Conservation (phyloP, 2,797 vertebrate species). For the Moxostoma hubbsi region DNA sequence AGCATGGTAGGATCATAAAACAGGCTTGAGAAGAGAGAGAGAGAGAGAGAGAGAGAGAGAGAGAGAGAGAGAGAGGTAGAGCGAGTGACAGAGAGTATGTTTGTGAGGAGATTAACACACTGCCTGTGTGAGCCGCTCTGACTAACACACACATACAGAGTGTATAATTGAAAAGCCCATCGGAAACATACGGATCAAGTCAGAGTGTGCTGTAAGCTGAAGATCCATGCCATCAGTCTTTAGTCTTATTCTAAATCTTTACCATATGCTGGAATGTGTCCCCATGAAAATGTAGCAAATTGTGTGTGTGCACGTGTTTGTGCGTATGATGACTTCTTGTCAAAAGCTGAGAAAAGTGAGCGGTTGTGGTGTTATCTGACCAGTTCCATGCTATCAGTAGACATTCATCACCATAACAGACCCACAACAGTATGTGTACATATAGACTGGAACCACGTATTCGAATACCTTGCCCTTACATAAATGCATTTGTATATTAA, state of each 20-base stretch:
- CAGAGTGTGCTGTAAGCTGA: conserved; percentile 38
- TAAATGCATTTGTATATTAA: too few relatives aligned
- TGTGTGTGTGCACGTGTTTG: not conserved
- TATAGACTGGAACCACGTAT: conserved; percentile 7
- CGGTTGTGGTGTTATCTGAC: conserved; percentile 35
- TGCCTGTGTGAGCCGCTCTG: conserved; percentile 31
- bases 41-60: conserved; percentile 4
- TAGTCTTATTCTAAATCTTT: conserved; percentile 32
- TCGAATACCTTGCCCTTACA: not conserved
- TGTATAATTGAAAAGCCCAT: conserved; percentile 31
- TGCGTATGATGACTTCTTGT: not conserved
- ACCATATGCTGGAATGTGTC: conserved; percentile 26
- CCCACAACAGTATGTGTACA: not conserved
- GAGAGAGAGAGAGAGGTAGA: conserved; percentile 19
- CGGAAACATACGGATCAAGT: conserved; percentile 30
- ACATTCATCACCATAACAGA: conserved; percentile 31
- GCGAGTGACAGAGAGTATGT: not conserved
- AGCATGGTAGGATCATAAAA: conserved; percentile 37
- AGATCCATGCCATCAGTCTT: conserved; percentile 40
- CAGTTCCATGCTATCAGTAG: conserved; percentile 23
- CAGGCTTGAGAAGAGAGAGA: conserved; percentile 23
- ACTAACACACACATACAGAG: conserved; percentile 24
- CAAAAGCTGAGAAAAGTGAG: conserved; percentile 13
- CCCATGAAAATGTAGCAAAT: conserved; percentile 1
- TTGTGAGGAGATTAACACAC: conserved; percentile 48